Evolutionary conservation across 2,797 vertebrate species (phyloP).

Genomic region (Darevskia mixta): DNA sequence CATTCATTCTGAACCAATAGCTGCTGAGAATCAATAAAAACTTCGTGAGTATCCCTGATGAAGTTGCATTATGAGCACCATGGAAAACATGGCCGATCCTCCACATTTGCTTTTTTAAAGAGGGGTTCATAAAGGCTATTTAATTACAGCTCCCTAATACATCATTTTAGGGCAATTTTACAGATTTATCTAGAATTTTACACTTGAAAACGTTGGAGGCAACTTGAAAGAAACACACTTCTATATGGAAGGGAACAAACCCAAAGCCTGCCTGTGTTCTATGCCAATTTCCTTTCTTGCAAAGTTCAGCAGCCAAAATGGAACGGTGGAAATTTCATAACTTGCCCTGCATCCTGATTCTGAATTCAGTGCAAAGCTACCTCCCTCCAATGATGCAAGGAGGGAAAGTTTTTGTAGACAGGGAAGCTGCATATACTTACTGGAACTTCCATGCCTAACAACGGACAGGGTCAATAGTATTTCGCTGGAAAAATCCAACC

Average conservation of each 20-base stretch:
- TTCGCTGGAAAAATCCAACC: not conserved
- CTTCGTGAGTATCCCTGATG: not conserved
- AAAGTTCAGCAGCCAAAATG: not conserved
- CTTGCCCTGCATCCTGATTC: not conserved
- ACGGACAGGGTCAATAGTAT: not conserved
- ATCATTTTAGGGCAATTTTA: not conserved
- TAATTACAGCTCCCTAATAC: rapidly evolving
- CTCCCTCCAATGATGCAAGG: not conserved
- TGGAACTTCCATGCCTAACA: not conserved
- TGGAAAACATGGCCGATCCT: not conserved
- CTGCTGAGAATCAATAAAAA: rapidly evolving
- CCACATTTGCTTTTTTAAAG: rapidly evolving
- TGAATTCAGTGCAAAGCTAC: not conserved
- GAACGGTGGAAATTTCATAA: not conserved
- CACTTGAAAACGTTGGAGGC: not conserved
- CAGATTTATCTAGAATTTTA: not conserved
- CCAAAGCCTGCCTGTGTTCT: not conserved
- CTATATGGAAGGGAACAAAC: too few relatives aligned
- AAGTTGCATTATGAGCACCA: not conserved
- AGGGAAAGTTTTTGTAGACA: not conserved
- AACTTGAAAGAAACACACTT: too few relatives aligned
- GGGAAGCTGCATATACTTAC: not conserved
- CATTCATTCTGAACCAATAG: rapidly evolving
- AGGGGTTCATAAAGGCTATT: not conserved
- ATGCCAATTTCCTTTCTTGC: not conserved